Evolutionary conservation across 2,888 invertebrate species (phyloP), one percentile per base, ranked within the genome.

Genomic region (Andrena minutula): DNA sequence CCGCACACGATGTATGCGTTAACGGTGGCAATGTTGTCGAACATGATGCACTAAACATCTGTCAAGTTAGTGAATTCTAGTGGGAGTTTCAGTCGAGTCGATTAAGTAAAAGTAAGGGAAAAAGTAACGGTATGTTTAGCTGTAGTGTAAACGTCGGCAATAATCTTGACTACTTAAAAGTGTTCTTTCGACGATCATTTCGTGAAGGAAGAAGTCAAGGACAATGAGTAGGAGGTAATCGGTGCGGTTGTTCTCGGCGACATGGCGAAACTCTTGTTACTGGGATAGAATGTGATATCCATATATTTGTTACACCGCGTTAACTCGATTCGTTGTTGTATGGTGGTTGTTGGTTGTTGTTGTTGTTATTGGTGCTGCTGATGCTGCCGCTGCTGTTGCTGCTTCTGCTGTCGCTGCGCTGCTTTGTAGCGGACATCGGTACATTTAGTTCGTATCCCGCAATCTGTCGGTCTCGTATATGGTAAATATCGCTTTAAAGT

Each of bases 231-330:
- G 41, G 26, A 41, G 41, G 26, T 35, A 70, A 41, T 32, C 63
- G 41, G 7, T n/a, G 56, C n/a, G 10, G 20, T 28, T 41, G 7
- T 75, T 28, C 41, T 63, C 63, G 20, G 20, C 26, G 12, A 76
- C 6, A 63, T 47, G 32, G 61, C 16, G 26, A 47, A 16, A 20
- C 53, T 20, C 23, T 53, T 41, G 71, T 53, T 78, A 47, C 79
- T 61, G 20, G 53, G 28, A 26, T 28, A 65, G 28, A 77, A 28
- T 49, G 64, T 35, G 7, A 79, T 49, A 78, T 41, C 41, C 71
- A 78, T 80, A 68, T 79, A 73, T 80, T 80, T 79, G 58, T 30
- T 28, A n/a, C 10, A 10, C 10, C 60, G 30, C 35, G 47, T 71
- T 16, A 32, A 49, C 20, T 74, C 7, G 28, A 32, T 66, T 74